Conservation (phyloP, 2,797 vertebrate genomes). For the Rallus crepitans region DNA sequence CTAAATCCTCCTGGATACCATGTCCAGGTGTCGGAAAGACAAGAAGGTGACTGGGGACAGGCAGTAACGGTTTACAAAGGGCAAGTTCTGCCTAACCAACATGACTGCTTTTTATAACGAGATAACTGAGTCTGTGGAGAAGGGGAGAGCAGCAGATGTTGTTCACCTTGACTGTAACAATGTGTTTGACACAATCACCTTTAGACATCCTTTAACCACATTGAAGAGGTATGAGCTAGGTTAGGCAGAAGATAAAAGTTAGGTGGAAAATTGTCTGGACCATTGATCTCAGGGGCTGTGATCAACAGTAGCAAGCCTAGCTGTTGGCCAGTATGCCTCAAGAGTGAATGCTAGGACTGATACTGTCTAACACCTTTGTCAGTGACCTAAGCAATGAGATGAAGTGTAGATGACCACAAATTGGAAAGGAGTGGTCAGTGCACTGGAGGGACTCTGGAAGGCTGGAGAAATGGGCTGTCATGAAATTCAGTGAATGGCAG, state of each 20-base stretch:
- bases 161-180: not conserved
- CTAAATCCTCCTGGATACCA: not conserved
- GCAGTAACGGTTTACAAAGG: not conserved
- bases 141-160: not conserved
- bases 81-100: not conserved
- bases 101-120: not conserved
- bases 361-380: not conserved
- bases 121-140: not conserved
- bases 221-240: not conserved
- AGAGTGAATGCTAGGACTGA: not conserved
- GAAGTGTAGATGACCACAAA: not conserved
- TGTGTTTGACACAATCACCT: not conserved
- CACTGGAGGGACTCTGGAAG: not conserved
- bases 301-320: not conserved
- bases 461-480: not conserved
- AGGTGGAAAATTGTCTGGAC: not conserved
- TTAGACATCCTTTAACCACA: not conserved
- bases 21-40: not conserved
- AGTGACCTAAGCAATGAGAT: not conserved
- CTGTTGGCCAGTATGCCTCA: not conserved
- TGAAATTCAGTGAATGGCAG: fast-evolving
- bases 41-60: not conserved
- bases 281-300: not conserved
- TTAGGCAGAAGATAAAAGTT: not conserved
- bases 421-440: not conserved